Conservation (phyloP, 2,113 vertebrate species). For the Astur gentilis region DNA sequence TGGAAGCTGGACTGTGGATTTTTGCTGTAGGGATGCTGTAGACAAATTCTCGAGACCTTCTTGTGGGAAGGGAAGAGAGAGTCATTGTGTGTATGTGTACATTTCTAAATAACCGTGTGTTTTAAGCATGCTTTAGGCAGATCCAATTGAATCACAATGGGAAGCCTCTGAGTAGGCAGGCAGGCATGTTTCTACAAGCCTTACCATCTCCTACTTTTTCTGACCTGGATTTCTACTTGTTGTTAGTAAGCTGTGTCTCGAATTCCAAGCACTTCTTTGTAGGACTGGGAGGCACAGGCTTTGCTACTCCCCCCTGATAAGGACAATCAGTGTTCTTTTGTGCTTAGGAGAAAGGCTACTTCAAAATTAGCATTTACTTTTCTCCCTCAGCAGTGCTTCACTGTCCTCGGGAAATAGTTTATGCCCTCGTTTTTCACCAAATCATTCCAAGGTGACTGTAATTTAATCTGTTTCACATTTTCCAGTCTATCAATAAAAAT, state of each 20-base stretch:
- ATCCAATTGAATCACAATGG: neutral
- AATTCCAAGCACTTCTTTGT: constrained; percentile 7
- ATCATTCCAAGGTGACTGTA: neutral
- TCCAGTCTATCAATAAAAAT: neutral
- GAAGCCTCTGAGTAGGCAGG: neutral
- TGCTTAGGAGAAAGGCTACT: neutral
- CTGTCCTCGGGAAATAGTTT: neutral
- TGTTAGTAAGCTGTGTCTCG: neutral
- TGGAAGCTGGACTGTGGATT: neutral
- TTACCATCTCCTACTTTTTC: neutral
- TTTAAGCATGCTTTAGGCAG: neutral
- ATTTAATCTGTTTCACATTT: neutral
- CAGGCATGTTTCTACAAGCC: constrained; percentile 2
- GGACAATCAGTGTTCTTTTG: neutral
- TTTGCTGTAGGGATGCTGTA: neutral
- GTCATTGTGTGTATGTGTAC: neutral
- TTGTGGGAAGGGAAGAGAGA: neutral
- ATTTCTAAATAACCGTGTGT: neutral
- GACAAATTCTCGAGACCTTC: neutral
- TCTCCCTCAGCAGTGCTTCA: neutral
- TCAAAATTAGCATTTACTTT: neutral
- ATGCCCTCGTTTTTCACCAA: neutral
- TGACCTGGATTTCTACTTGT: constrained; percentile 40
- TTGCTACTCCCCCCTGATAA: constrained; percentile 30
- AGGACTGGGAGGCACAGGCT: neutral